phyloP scores from a whole-genome alignment of 2,888 invertebrate genomes.

The Eretmocerus hayati region DNA sequence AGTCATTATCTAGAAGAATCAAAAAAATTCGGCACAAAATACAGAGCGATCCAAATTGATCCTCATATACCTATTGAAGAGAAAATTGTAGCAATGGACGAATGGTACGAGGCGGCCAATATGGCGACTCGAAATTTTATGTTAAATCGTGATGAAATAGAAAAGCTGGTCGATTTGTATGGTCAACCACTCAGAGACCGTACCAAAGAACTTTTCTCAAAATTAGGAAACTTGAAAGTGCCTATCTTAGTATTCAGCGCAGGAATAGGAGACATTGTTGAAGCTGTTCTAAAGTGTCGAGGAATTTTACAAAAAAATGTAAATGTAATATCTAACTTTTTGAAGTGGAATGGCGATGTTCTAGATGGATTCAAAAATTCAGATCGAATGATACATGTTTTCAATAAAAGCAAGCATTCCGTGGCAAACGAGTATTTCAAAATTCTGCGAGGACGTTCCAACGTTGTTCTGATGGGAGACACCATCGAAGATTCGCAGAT shows the following conservation, averaged over 20 bases:
- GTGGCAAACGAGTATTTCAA: slow-evolving; percentile 76
- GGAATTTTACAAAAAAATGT: slow-evolving; percentile 64
- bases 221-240: slow-evolving; percentile 58
- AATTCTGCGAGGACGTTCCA: slow-evolving; percentile 59
- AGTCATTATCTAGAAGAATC: slow-evolving; percentile 57
- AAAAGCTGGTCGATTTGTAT: slow-evolving; percentile 49
- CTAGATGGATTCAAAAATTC: slow-evolving; percentile 61
- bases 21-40: slow-evolving; percentile 58
- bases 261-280: slow-evolving; percentile 85
- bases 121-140: slow-evolving; percentile 54
- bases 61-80: slow-evolving; percentile 62
- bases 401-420: slow-evolving; percentile 87
- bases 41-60: slow-evolving; percentile 80
- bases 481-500: slow-evolving; percentile 86
- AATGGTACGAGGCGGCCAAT: slow-evolving; percentile 71
- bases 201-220: slow-evolving; percentile 60
- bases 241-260: slow-evolving; percentile 93
- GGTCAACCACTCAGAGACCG: slow-evolving; percentile 59
- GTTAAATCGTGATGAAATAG: slow-evolving; percentile 53
- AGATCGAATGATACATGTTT: slow-evolving; percentile 74
- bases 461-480: slow-evolving; percentile 88
- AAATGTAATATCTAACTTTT: slow-evolving; percentile 82
- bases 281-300: slow-evolving; percentile 66
- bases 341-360: slow-evolving; percentile 56
- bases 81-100: slow-evolving; percentile 70